Evolutionary conservation across 2,113 vertebrate genomes (phyloP).

Genomic region (Myotis yumanensis): DNA sequence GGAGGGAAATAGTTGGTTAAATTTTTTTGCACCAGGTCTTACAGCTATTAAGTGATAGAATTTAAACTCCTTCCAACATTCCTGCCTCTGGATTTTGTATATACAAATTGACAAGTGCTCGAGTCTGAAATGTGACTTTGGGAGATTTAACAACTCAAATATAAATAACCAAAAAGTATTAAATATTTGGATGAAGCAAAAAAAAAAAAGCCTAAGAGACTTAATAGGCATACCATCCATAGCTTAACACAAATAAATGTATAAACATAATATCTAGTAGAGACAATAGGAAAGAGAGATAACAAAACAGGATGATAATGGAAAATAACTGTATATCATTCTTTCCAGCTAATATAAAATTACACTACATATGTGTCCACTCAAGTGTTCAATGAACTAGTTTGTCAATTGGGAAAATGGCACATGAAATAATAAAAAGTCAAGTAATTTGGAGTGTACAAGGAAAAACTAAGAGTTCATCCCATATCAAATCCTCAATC

Average conservation of each 20-base stretch:
- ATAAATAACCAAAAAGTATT: background rate
- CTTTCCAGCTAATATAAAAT: background rate
- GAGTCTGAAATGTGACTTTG: constrained; percentile 23
- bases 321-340: background rate
- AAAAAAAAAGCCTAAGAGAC: background rate
- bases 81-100: constrained; percentile 47
- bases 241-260: constrained; percentile 6
- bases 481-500: background rate
- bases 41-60: constrained; percentile 58
- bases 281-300: background rate
- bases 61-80: constrained; percentile 59
- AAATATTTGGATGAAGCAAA: background rate
- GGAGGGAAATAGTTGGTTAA: background rate
- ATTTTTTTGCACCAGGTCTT: background rate
- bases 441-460: background rate
- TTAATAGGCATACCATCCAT: background rate
- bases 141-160: background rate
- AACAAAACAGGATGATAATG: background rate
- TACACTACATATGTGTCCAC: background rate
- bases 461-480: background rate
- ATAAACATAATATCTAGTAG: background rate
- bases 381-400: background rate
- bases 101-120: constrained; percentile 26
- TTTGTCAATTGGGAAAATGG: background rate
- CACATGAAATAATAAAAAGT: background rate